Base-by-base conservation (phyloP, 2,113 vertebrate species). In the Centropus unirufus region DNA sequence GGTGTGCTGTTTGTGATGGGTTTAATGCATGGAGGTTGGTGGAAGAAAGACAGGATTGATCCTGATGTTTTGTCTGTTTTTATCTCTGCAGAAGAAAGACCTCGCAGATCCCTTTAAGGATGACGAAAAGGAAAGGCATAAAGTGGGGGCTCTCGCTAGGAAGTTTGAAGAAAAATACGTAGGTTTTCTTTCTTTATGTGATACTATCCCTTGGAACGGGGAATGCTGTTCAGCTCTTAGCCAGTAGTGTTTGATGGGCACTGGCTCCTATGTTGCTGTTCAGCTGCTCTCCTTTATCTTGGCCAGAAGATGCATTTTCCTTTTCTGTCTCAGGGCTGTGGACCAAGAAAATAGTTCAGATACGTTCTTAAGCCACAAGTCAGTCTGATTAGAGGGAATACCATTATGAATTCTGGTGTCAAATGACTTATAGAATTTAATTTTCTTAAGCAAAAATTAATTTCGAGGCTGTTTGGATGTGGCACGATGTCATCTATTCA, bases 131-230 rank as follows among this genome's bases (percentile, higher is more conserved):
- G 98, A 98, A 90, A 97, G 97, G 8, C 98, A 98, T 77, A 98
- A 99, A 96, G 95, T 98, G 23, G 98, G 98, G 87, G 97, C 97
- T 21, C 96, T 99, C 81, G 98, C 98, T 36, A 98, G 96, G 94
- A 98, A 97, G 90, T 98, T 99, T 81, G 98, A 99, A 97, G 98
- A 98, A 88, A 99, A 99, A 99, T 99, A 99, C 63, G 99, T 99
- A 97, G 97, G 99, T 97, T 70, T 76, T 57, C 46, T 12, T 67
- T 46, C 12, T 73, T 87, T 40, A 2, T 67, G 5, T 27, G 46
- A 1, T 16, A 4, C 67, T 70, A 10, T 77, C 49, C 8, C 42
- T 52, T 69, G 11, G 55, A 39, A 29, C n/a, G 57, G 27, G 57
- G 11, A 54, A 20, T 24, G 67, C 59, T 84, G 75, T 30, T 54